These are phyloP conservation scores for Aphodius granarius DNA, from an alignment of 2,888 invertebrate species.

Conservation along the genomic window DNA sequence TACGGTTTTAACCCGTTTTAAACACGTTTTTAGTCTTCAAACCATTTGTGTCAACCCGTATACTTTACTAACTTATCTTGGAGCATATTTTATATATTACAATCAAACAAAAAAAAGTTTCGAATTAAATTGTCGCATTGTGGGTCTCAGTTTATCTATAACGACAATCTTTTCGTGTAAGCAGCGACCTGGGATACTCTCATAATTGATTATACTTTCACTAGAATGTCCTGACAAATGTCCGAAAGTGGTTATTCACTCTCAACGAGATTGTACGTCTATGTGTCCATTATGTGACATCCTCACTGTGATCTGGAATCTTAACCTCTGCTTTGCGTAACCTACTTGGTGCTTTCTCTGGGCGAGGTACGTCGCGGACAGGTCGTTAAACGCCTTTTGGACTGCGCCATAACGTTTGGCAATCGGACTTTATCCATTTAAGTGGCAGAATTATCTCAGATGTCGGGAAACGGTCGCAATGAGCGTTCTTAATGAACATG, in stretches of 20 bases:
- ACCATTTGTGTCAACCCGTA: no score
- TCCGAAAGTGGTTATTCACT: background rate
- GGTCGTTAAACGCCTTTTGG: background rate
- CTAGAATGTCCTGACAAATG: background rate
- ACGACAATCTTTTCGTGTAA: background rate
- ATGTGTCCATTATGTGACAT: background rate
- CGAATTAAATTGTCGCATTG: background rate
- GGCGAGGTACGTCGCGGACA: background rate
- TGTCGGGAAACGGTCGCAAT: background rate
- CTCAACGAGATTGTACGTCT: no score
- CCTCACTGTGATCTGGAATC: background rate
- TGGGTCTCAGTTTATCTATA: background rate
- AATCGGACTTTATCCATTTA: background rate
- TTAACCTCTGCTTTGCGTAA: background rate
- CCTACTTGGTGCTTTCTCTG: background rate
- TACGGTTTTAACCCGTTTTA: no score
- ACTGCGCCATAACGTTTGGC: background rate
- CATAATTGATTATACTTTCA: background rate
- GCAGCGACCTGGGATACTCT: background rate
- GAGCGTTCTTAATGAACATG: background rate
- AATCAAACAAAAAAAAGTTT: background rate
- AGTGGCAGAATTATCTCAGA: background rate
- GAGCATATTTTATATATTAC: no score
- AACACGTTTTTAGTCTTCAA: no score
- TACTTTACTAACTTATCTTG: no score